Evolutionary conservation across 2,888 invertebrate species (phyloP).

Genomic region (Acholoe squamosa): DNA sequence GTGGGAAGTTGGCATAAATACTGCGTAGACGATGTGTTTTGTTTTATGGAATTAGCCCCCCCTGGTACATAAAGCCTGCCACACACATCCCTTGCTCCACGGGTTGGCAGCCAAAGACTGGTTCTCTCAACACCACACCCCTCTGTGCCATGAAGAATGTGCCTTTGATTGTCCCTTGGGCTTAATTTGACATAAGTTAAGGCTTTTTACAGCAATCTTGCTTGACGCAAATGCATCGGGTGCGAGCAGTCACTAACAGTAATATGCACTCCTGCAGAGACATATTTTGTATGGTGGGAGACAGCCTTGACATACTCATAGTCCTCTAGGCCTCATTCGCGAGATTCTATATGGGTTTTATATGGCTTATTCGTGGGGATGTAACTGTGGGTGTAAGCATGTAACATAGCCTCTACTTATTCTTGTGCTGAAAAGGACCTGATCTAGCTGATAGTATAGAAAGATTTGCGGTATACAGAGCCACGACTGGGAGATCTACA

Average conservation of each 20-base stretch:
- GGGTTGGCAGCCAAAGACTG: too few relatives aligned
- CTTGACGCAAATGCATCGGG: background rate
- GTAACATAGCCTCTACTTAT: too few relatives aligned
- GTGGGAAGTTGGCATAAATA: too few relatives aligned
- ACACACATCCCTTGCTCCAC: background rate
- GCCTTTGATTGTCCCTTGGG: background rate
- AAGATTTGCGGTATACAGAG: too few relatives aligned
- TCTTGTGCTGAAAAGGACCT: too few relatives aligned
- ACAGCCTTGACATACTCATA: background rate
- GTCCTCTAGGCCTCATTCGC: too few relatives aligned
- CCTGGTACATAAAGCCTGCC: background rate
- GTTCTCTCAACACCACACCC: background rate
- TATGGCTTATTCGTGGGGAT: too few relatives aligned
- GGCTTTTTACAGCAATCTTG: background rate
- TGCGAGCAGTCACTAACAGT: background rate
- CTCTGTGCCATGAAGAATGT: background rate
- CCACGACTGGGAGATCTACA: too few relatives aligned
- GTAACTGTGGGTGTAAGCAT: too few relatives aligned
- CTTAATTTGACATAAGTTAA: constrained; percentile 38
- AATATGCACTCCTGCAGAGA: background rate
- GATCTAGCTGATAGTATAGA: too few relatives aligned
- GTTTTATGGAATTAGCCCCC: constrained; percentile 24
- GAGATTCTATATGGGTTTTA: too few relatives aligned
- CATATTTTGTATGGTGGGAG: background rate
- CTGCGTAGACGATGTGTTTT: too few relatives aligned